phyloP scores from a whole-genome alignment of 2,888 invertebrate genomes.

The Macroteleia sp. region DNA sequence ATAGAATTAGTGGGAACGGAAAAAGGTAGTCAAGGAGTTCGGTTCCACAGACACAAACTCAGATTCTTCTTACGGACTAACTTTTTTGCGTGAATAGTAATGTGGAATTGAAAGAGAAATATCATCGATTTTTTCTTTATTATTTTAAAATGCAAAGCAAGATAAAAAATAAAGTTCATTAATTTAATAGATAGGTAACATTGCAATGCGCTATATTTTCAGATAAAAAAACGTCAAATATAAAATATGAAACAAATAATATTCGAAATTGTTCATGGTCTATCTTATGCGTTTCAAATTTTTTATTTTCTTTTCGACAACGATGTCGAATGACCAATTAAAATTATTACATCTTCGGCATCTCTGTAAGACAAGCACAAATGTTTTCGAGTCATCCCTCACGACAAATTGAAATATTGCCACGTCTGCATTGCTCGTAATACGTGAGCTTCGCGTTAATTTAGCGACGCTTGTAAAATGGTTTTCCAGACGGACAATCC shows the following conservation, averaged over 20 bases:
- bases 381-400: slow-evolving; percentile 6
- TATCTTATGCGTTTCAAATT: too few relatives aligned
- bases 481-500: slow-evolving; percentile 10
- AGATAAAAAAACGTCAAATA: too few relatives aligned
- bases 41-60: not conserved
- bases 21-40: slow-evolving; percentile 8
- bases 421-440: not conserved
- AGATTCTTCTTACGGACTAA: not conserved
- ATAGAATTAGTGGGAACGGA: slow-evolving; percentile 28
- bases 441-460: slow-evolving; percentile 1
- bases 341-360: slow-evolving; percentile 23
- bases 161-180: too few relatives aligned
- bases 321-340: slow-evolving; percentile 41
- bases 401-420: slow-evolving; percentile 22
- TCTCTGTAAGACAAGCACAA: slow-evolving; percentile 2
- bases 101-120: not conserved
- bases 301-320: slow-evolving; percentile 13
- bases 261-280: too few relatives aligned
- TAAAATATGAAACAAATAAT: too few relatives aligned
- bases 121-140: not conserved
- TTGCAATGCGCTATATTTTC: too few relatives aligned
- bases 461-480: not conserved
- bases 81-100: not conserved
- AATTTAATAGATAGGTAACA: too few relatives aligned
- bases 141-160: not conserved